phyloP scores from a whole-genome alignment of 2,888 invertebrate genomes.

The Dicranocentrus wangi region DNA sequence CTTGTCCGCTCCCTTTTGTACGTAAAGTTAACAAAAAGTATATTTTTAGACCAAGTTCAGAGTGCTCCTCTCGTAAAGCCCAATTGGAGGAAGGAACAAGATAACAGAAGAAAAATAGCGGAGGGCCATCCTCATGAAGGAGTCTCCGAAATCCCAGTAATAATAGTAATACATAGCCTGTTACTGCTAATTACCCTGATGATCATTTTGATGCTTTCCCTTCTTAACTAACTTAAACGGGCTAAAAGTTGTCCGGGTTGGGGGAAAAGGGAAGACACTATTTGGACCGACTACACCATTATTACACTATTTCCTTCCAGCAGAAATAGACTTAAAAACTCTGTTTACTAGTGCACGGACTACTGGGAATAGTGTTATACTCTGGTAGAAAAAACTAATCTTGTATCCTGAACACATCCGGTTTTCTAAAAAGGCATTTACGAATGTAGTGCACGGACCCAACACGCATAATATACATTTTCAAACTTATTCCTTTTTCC shows the following conservation, averaged over 20 bases:
- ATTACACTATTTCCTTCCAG: no score
- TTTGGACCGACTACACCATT: no score
- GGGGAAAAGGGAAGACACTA: neutral
- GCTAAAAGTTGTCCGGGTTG: neutral
- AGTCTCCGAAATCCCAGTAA: slow-evolving; percentile 1
- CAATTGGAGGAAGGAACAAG: neutral
- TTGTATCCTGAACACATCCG: slow-evolving; percentile 7
- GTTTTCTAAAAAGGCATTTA: slow-evolving; percentile 11
- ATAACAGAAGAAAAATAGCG: no score
- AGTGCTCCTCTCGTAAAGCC: neutral
- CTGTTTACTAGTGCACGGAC: no score
- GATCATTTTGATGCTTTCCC: slow-evolving; percentile 20
- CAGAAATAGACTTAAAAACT: no score
- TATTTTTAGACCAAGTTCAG: neutral
- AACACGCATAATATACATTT: slow-evolving; percentile 3
- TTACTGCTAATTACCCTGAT: slow-evolving; percentile 39
- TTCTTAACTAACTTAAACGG: slow-evolving; percentile 18
- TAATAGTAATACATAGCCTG: slow-evolving; percentile 23
- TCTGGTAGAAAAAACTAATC: slow-evolving; percentile 8
- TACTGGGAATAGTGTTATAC: no score
- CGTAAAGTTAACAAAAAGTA: neutral
- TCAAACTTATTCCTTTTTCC: neutral
- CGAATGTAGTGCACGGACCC: neutral
- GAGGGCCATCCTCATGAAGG: neutral
- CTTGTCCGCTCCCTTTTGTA: neutral